Evolutionary conservation across 2,888 invertebrate genomes (phyloP), one percentile per base, ranked within the genome.

Genomic region (Ceriagrion tenellum): DNA sequence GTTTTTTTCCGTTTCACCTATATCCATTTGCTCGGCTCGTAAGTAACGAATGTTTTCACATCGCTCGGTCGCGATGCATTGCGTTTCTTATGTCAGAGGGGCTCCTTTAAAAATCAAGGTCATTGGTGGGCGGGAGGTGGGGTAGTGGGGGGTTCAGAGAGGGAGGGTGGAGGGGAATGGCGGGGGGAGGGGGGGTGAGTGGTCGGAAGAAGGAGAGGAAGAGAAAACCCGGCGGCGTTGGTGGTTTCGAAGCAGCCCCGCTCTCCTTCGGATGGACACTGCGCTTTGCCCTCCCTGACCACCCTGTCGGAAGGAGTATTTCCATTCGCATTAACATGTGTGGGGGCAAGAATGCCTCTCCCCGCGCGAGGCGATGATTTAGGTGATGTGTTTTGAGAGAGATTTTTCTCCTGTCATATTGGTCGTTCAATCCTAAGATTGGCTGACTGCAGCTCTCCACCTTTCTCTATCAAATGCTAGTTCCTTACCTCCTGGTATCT

Each of bases 81-180:
- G 81, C 81, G 81, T 81, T 81, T 81, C 81, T 81, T 81, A 81
- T 81, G 81, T 81, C 81, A 81, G 81, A 81, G 81, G 26, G 69
- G 81, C 81, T 81, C 30, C 81, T 81, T 81, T 16, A 81, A 81
- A 81, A 81, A 81, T 81, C 81, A 81, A 81, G 81, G 81, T 81
- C 81, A 81, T 18, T 35, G 81, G 81, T 81, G 30, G 69, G n/a
- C n/a, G 69, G 69, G n/a, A 1, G 69, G 69, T 0, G 23, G 69
- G n/a, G n/a, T n/a, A n/a, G n/a, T n/a, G n/a, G n/a, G n/a, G n/a
- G 26, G 26, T 20, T 69, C 20, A 3, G 69, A n/a, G 69, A n/a
- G 26, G 0, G 69, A 26, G 69, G 26, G 0, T 26, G n/a, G 69
- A 8, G 8, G 69, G n/a, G n/a, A 8, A 6, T 23, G 69, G 69